Evolutionary conservation across 2,888 invertebrate genomes (phyloP), one percentile per base, ranked within the genome.

Genomic region (Drosophila hamatofila): DNA sequence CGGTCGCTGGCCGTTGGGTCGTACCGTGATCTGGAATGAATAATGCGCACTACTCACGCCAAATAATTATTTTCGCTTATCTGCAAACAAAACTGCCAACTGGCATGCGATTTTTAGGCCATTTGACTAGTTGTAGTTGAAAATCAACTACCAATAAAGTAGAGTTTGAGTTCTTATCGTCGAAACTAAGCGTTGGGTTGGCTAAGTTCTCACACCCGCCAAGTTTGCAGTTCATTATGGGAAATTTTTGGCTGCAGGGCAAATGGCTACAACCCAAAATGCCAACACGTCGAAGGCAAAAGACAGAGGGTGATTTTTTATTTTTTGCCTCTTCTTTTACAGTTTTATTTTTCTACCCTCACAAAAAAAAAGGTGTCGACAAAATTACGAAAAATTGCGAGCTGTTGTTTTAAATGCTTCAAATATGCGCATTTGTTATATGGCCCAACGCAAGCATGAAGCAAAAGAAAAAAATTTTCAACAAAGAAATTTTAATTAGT

Each of bases 11-110:
- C 12, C 12, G 21, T n/a, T 9, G 44, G 57, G 23, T 27, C 6
- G 42, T 2, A 2, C 39, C 27, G n/a, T 23, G 16, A 30, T 12
- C 35, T 44, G 37, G 70, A 76, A 81, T 91, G 90, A 91, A 87
- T 91, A 89, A 91, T 91, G 90, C 84, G 78, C 72, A 81, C 82
- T 78, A 81, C 77, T 81, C 91, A 91, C 91, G 92, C 80, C 89
- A 91, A 91, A 91, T 90, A 91, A 91, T 91, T 91, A 91, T 91
- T 89, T 80, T 69, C 82, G 85, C 82, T 82, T 84, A 87, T 74
- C 46, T 52, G 62, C 61, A 25, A 52, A 51, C 66, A 57, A 58
- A 78, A 78, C 85, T 84, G 85, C 88, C 73, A 78, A 68, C 75
- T 87, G 82, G 80, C 83, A 83, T 83, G 85, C 83, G 65, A 83